A percentile compares a stretch with the other conserved stretches of the same genome.
Conservation (phyloP, 2,113 vertebrate genomes). For the Epinephelus moara region DNA sequence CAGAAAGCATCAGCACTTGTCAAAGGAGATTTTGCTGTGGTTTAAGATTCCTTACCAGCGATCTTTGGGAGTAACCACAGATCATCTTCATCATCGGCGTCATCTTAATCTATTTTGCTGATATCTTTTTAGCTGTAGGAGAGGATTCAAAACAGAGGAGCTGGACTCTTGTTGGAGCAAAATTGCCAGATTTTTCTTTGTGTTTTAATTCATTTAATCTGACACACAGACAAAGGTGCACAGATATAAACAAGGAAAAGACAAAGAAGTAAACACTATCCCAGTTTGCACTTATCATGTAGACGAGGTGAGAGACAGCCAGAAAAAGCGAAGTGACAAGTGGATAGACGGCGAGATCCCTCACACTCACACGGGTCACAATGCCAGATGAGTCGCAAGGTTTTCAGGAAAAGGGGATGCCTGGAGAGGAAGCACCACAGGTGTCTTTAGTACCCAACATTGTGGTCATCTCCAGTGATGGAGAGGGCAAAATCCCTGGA, state of each 20-base stretch:
- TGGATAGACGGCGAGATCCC: neutral
- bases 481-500: neutral
- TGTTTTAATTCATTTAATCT: neutral
- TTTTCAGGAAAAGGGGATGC: neutral
- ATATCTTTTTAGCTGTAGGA: neutral
- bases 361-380: conserved; percentile 3
- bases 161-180: conserved; percentile 23
- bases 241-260: conserved; percentile 1
- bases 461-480: neutral
- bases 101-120: neutral
- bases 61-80: neutral
- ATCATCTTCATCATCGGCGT: neutral
- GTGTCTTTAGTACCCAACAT: conserved; percentile 32
- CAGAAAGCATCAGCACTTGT: conserved; percentile 2
- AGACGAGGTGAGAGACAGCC: conserved; percentile 3
- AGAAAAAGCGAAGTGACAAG: conserved; percentile 11
- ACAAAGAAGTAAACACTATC: neutral
- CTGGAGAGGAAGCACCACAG: neutral
- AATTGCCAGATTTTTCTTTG: neutral
- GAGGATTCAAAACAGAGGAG: neutral
- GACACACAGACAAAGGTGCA: neutral
- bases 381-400: conserved; percentile 60
- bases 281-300: conserved; percentile 6
- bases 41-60: conserved; percentile 21
- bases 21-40: neutral